These are phyloP conservation scores for Ichneumoninae sp. DNA, from an alignment of 2,888 invertebrate genomes.

Conservation along the genomic window DNA sequence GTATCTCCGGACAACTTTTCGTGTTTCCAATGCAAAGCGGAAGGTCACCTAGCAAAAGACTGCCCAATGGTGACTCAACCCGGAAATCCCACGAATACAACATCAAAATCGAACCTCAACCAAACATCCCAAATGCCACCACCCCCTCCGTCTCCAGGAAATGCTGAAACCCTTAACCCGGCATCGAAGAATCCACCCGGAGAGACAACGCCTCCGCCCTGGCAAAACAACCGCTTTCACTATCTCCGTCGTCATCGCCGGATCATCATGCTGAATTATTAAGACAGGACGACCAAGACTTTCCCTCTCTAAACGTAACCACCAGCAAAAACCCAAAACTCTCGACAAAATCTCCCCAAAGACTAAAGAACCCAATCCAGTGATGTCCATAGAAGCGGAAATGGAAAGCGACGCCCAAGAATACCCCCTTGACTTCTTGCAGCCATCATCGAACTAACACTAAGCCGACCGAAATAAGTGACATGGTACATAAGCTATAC, in stretches of 20 bases:
- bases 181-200: neutral
- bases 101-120: neutral
- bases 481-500: too few species aligned
- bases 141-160: too few species aligned
- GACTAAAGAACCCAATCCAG: neutral
- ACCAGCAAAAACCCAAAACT: neutral
- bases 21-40: constrained; percentile 60
- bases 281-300: too few species aligned
- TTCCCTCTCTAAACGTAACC: too few species aligned
- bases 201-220: neutral
- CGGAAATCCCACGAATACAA: neutral
- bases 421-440: neutral
- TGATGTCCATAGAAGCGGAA: neutral
- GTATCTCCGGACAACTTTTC: constrained; percentile 12
- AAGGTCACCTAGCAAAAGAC: constrained; percentile 45
- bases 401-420: neutral
- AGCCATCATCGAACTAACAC: neutral
- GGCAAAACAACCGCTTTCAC: too few species aligned
- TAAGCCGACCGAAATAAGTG: too few species aligned
- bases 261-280: too few species aligned
- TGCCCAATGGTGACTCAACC: constrained; percentile 17
- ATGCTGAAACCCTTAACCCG: too few species aligned
- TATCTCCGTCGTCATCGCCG: too few species aligned
- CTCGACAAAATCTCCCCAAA: neutral
- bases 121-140: too few species aligned